Base-by-base conservation (phyloP, 1,140 invertebrate species). In the Catajapyx aquilonaris region DNA sequence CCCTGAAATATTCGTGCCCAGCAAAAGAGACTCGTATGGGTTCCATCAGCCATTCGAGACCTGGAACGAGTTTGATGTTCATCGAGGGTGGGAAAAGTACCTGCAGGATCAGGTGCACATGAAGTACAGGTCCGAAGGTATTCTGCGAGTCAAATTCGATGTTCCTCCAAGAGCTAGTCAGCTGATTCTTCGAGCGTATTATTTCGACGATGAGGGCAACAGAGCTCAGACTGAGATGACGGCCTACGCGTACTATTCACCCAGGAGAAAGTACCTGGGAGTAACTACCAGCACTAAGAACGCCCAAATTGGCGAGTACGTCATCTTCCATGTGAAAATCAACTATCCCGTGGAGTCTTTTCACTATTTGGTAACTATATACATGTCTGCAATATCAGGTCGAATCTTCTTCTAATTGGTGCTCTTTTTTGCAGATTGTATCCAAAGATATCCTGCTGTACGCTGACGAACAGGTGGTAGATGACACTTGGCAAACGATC, bases 281-380 rank as follows among this genome's bases (percentile, higher is more conserved):
- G 50, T 65, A 1, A 47, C 48, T 31, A 53, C 58, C 2, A 56
- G 50, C 36, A 56, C 54, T 17, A 35, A 35, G 4, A 41, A 50
- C 19, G 49, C 52, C 9, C 38, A 41, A 9, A 50, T 59, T 4
- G 58, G 56, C 16, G 54, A 66, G 46, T 65, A 56, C 48, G 60
- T 54, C 0, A 48, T 64, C 18, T 53, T 66, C 39, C 63, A 64
- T 44, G 55, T 65, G 0, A 51, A 52, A 37, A 43, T 52, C 2
- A 64, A 61, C 43, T 64, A 62, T 42, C 38, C 44, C 31, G 45
- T 62, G 21, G 45, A 57, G 7, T 47, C 46, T 11, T 64, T 64
- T 45, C 44, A 57, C 44, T 65, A 60, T 46, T 33, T 65, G 51
- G 62, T 64, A 51, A 52, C 51, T n/a, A n/a, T n/a, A n/a, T n/a